Base-by-base conservation (phyloP, 2,113 vertebrate species). In the Pao palembangensis region DNA sequence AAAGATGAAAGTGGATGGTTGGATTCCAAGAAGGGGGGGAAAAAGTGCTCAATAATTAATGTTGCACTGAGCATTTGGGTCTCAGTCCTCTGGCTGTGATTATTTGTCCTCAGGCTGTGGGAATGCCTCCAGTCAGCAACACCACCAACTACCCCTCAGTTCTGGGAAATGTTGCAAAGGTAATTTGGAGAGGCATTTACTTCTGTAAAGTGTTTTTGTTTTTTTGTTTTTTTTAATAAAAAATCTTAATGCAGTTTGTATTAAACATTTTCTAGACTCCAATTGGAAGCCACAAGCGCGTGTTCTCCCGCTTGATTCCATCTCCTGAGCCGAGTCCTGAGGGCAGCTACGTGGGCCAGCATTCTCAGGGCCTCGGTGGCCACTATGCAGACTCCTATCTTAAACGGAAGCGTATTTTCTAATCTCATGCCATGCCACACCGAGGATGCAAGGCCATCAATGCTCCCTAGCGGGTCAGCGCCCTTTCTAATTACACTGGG, bases 321-420 rank as follows among this genome's bases (percentile, higher is more conserved):
- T 94, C 93, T 0, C 95, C 94, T 0, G 95, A 97, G 84, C 94
- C 95, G 15, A 96, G 94, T 75, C 95, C 95, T 0, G 94, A 96
- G 76, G 94, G 94, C 0, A 86, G 93, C 57, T 97, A 97, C 5
- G 92, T 96, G 55, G 95, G 95, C 42, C 95, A 97, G 85, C 95
- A 97, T 74, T 97, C 95, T 21, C 95, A 96, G 76, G 95, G 94
- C 71, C 92, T 97, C 0, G 95, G 94, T 0, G 95, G 95, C 17
- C 95, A 97, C 81, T 97, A 96, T 8, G 94, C 95, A 1, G 95
- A 97, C 85, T 96, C 95, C 74, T 96, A 97, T 88, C 87, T 97
- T 63, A 96, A 97, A 81, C 87, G 94, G 76, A 97, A 96, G 86
- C 92, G 95, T 69, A 94, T 96, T 80, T 94, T 95, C 86, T 96